Evolutionary conservation across 2,797 vertebrate genomes (phyloP).

Genomic region (Propithecus deckenii): DNA sequence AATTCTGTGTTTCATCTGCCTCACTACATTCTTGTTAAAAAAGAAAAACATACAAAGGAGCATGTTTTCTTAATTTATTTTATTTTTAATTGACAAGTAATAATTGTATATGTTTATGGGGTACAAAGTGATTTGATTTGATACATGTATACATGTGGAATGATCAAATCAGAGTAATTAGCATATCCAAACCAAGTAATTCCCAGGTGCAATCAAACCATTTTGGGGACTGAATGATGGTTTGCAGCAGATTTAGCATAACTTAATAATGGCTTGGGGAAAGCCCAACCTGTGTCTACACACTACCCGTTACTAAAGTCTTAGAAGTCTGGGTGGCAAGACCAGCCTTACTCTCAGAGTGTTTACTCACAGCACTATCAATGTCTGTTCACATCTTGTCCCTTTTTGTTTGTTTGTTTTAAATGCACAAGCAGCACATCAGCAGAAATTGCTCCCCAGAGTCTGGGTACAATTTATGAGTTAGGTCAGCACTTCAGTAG

Average conservation of each 20-base stretch:
- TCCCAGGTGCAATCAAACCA: not conserved
- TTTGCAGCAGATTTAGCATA: not conserved
- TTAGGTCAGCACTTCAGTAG: constrained; percentile 69
- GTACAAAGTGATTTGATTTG: not conserved
- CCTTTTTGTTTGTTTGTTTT: constrained; percentile 74
- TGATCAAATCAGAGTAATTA: not conserved
- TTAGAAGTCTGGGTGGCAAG: not conserved
- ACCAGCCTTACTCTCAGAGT: not conserved
- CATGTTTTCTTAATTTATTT: not conserved
- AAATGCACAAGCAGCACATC: constrained; percentile 67
- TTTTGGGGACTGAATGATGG: not conserved
- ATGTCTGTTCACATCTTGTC: not conserved
- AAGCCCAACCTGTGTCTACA: not conserved
- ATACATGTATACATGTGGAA: not conserved
- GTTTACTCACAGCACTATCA: not conserved
- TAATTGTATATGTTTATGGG: not conserved
- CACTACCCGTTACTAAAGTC: not conserved
- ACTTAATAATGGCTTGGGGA: not conserved
- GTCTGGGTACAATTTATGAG: constrained; percentile 65
- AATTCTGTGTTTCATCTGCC: not conserved
- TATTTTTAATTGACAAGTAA: not conserved
- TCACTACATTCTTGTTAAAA: not conserved
- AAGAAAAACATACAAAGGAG: not conserved
- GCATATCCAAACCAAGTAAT: not conserved
- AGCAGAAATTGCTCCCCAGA: constrained; percentile 71